Base-by-base conservation (phyloP, 1,140 invertebrate species). In the Drosophila rufa region DNA sequence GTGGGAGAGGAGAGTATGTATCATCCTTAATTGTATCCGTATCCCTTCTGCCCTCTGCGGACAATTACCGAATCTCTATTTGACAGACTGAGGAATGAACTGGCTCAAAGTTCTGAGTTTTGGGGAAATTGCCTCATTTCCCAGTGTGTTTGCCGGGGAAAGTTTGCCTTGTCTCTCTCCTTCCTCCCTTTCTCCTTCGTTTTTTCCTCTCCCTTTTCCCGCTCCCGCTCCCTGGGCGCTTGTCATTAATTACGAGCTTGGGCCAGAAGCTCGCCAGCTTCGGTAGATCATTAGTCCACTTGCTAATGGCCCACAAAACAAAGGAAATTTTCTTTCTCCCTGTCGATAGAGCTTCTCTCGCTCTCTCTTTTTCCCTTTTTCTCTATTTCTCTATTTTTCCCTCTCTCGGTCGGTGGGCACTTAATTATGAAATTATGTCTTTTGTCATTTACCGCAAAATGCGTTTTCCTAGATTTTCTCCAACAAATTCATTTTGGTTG, bases 361-460 rank as follows among this genome's bases (percentile, higher is more conserved):
- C 12, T 43, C 2, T 22, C 14, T 17, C 38, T 12, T 5, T 38
- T 3, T 25, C 30, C 22, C 1, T 51, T 6, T 33, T 7, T 33
- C 2, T 59, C 17, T 33, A 11, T 38, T 9, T 25, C 2, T 17
- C 11, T 27, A 14, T 5, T 11, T 33, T 17, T 22, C 1, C 12
- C 68, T 22, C 11, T 43, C 14, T 48, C 43, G 17, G 19, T 51
- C 33, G 51, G 51, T 47, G 27, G 45, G 71, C 71, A 75, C 75
- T 77, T 61, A 77, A 77, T 77, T 77, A 77, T 77, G 48, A 55
- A 77, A 77, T 68, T 77, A 73, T 73, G 69, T 73, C 69, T 59
- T 73, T 71, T 73, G 69, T 73, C 69, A 59, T 73, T 73, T 73
- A 60, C 19, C 75, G 36, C 62, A 60, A 51, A 77, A 60, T 77